A percentile compares a stretch with the other conserved stretches of the same genome.
Evolutionary conservation across 2,797 vertebrate genomes (phyloP).

Genomic region (Anguilla marmorata): DNA sequence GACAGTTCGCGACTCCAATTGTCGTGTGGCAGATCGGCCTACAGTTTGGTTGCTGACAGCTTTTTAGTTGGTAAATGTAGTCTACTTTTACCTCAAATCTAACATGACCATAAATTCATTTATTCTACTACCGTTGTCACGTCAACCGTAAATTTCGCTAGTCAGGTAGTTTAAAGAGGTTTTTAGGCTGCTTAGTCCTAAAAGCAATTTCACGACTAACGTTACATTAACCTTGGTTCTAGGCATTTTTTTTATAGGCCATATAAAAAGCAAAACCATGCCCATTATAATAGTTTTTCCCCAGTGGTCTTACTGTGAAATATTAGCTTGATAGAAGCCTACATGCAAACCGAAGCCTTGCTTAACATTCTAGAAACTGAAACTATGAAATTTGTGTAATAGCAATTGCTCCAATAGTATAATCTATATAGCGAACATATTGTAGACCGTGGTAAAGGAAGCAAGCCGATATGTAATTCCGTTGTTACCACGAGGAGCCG

Average conservation of each 20-base stretch:
- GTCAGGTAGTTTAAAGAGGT: background rate
- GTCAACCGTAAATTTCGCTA: background rate
- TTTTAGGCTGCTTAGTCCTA: no score
- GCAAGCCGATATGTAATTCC: conserved; percentile 25
- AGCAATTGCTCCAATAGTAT: no score
- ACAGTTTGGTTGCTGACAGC: background rate
- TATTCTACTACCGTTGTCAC: background rate
- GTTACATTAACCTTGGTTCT: background rate
- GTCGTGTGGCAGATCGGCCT: background rate
- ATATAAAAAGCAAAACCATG: background rate
- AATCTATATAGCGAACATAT: no score
- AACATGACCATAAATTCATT: background rate
- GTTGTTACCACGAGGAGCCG: conserved; percentile 44
- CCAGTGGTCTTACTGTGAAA: background rate
- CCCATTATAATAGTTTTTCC: background rate
- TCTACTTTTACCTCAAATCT: background rate
- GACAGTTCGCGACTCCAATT: background rate
- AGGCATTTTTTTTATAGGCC: background rate
- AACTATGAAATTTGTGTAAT: background rate
- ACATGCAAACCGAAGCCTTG: background rate
- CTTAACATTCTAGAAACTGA: background rate
- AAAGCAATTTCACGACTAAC: background rate
- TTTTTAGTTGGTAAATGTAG: background rate
- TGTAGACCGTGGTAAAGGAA: background rate
- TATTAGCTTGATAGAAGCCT: background rate